Evolutionary conservation across 1,140 invertebrate species (phyloP), one percentile per base, ranked within the genome.

Genomic region (Aporrectodea caliginosa): DNA sequence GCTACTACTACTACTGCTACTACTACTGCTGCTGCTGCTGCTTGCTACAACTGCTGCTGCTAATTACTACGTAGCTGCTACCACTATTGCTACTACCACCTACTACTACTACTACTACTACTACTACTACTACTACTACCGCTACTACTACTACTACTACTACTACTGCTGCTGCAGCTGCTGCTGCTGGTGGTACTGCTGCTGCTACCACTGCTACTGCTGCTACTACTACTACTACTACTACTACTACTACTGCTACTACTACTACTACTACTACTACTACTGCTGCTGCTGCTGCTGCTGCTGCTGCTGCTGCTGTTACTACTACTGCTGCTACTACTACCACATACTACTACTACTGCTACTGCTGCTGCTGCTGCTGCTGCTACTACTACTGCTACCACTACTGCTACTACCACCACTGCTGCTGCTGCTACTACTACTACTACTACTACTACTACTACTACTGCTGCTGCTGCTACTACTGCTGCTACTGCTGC

Each of bases 111-210:
- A n/a, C n/a, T n/a, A n/a, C n/a, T n/a, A 33, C 74, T 75, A 31
- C 74, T 75, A 33, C 74, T 75, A 31, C 74, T 75, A 33, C 74
- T 75, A 31, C 29, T 75, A 31, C 29, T 75, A 33, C 74, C 32
- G 29, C 74, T 75, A 31, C 74, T 75, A 31, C 74, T 75, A 31
- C 74, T 75, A 31, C 74, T 75, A 31, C 74, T 75, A 31, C 74
- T 75, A 31, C 74, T 75, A 31, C 74, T 75, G 74, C 74, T 75
- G 74, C 74, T 75, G 74, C 74, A 33, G 74, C 74, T 75, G 74
- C 74, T 75, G 74, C 74, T 75, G 74, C 74, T 75, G 74, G 27
- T 75, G 74, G 27, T 75, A 33, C 74, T 75, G 74, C 74, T 75
- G 74, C 74, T 75, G 74, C 74, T 75, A 31, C 74, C 33, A 31